Base-by-base conservation (phyloP, 2,113 vertebrate genomes). In the Cinclus cinclus region DNA sequence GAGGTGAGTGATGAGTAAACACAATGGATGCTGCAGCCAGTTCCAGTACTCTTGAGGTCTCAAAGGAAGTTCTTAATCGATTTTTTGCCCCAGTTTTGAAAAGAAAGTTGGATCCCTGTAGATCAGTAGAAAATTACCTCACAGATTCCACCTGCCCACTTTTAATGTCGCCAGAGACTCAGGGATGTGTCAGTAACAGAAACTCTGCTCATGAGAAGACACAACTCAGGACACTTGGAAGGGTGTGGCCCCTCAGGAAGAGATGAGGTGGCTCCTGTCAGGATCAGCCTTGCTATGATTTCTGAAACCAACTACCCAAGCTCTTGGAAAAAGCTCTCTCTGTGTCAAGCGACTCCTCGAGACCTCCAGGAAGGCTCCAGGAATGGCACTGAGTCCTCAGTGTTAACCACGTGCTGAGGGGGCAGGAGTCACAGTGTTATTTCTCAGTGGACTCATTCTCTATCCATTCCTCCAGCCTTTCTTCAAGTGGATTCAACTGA, bases 321-420 rank as follows among this genome's bases (percentile, higher is more conserved):
- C 11, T 25, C 65, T 55, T 56, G 49, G 15, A 27, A 73, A 80
- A 68, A 64, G 7, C 9, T 84, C 39, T 31, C 5, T 87, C 18
- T 22, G 3, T 37, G 6, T 4, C 1, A 0, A 73, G 7, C 6
- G 17, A 31, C 9, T 60, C 27, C 37, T 69, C 23, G 63, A 50
- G 39, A 13, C 6, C 30, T 81, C 44, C 20, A 41, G 41, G 15
- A 81, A 82, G 7, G 25, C 23, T 73, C 42, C 39, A 79, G 60
- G 60, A 53, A 31, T 22, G 27, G 7, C 15, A 37, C 4, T 24
- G 33, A 64, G 20, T 65, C 33, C 27, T 52, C 37, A 37, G 3
- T 0, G 0, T 37, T 30, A 89, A 70, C 18, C 33, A 31, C 7
- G 11, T 42, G 25, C 31, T 62, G 49, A 31, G 13, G 31, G 23